Percentiles rank a stretch among this genome's conserved stretches.
Conservation (phyloP, 2,797 vertebrate species). For the Aldrovandia affinis region DNA sequence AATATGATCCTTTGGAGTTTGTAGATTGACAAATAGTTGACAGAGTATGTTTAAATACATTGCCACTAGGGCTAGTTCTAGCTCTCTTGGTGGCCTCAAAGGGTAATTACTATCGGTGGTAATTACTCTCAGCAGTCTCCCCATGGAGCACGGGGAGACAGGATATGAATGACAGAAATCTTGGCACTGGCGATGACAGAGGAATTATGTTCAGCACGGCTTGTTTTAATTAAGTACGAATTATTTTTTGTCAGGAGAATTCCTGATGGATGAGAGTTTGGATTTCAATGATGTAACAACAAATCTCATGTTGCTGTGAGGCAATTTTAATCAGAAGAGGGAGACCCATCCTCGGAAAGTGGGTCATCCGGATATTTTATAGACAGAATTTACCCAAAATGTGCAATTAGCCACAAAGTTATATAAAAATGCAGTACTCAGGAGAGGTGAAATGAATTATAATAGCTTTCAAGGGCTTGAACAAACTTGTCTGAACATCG, state of each 20-base stretch:
- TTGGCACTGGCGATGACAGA: neutral
- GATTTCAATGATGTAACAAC: neutral
- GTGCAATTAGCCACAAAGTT: neutral
- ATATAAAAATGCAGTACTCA: neutral
- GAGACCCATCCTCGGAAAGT: neutral
- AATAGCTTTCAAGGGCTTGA: neutral
- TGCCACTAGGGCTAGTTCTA: too few relatives aligned
- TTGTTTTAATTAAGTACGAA: neutral
- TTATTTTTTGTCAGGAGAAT: neutral
- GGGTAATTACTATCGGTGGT: too few relatives aligned
- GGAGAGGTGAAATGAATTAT: neutral
- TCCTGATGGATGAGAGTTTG: neutral
- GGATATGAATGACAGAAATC: neutral
- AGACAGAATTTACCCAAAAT: neutral
- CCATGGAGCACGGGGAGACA: neutral
- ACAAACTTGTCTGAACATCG: neutral
- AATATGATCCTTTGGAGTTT: too few relatives aligned
- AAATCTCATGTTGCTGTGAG: neutral
- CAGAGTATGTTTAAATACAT: too few relatives aligned
- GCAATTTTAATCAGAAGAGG: neutral
- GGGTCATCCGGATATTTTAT: neutral
- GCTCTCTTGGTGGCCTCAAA: too few relatives aligned
- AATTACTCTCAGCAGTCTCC: too few relatives aligned
- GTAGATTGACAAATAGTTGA: too few relatives aligned
- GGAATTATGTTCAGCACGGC: neutral